These are phyloP conservation scores for Hirundo rustica DNA, from an alignment of 2,797 vertebrate species.

Conservation along the genomic window DNA sequence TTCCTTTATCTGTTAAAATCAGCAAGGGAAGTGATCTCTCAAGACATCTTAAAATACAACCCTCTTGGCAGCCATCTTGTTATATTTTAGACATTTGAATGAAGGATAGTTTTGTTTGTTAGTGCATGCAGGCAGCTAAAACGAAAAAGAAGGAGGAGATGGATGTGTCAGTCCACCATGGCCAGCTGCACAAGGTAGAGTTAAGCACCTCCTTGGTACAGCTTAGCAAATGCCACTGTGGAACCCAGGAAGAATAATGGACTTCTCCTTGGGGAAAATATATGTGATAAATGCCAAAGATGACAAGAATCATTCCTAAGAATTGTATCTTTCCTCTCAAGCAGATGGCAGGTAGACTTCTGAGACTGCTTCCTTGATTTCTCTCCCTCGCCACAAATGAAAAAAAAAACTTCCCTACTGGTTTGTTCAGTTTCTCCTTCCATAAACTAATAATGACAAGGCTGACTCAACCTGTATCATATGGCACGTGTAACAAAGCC, in stretches of 20 bases:
- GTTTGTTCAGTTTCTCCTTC: not conserved
- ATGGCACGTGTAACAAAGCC: not conserved
- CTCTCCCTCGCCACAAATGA: not conserved
- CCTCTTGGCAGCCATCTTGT: not conserved
- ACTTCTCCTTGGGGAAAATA: not conserved
- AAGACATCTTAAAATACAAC: not conserved
- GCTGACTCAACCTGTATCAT: fast-evolving
- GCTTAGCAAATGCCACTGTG: not conserved
- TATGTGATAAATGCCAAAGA: not conserved
- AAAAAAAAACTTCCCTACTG: not conserved
- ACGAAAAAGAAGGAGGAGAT: not conserved
- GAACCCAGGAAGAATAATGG: not conserved
- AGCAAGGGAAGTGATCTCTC: not conserved
- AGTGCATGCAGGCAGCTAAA: not conserved
- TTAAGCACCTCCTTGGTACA: not conserved
- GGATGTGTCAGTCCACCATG: not conserved
- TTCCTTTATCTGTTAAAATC: not conserved
- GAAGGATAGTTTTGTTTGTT: not conserved
- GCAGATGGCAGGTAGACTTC: not conserved
- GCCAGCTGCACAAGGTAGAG: not conserved
- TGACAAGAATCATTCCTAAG: not conserved
- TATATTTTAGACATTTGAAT: not conserved
- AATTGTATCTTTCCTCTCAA: not conserved
- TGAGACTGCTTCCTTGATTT: not conserved
- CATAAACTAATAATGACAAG: not conserved